Conservation (phyloP, 2,113 vertebrate species). For the Sander vitreus region DNA sequence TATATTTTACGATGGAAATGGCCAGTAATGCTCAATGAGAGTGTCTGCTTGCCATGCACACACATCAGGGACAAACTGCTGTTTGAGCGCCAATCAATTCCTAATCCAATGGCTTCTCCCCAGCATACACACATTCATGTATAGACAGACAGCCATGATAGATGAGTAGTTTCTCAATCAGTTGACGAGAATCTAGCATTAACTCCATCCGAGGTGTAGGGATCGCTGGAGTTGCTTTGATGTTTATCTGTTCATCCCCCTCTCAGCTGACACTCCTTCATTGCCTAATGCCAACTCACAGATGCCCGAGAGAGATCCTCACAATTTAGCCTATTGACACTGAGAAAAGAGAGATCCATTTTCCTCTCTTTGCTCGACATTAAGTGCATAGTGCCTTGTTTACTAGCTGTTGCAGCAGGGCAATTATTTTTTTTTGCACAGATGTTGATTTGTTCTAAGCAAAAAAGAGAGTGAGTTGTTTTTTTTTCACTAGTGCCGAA, state of each 20-base stretch:
- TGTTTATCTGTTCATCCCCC: too few species aligned
- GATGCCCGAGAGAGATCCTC: conserved; percentile 21
- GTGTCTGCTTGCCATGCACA: not conserved
- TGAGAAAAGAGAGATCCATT: conserved; percentile 18
- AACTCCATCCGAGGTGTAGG: not conserved
- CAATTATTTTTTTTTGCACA: too few species aligned
- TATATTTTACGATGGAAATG: conserved; percentile 11
- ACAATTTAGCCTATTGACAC: conserved; percentile 50
- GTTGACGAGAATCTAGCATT: conserved; percentile 8
- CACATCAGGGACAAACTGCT: conserved; percentile 34
- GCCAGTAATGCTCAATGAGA: not conserved
- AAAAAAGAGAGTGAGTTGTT: not conserved
- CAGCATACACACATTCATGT: conserved; percentile 3
- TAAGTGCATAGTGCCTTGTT: conserved; percentile 25
- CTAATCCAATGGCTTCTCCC: conserved; percentile 19
- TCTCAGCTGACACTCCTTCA: too few species aligned
- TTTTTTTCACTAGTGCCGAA: not conserved
- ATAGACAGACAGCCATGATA: conserved; percentile 17
- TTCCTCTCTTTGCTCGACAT: conserved; percentile 27
- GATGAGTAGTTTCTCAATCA: conserved; percentile 27
- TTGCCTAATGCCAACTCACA: conserved; percentile 18
- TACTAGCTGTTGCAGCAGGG: not conserved
- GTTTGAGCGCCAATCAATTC: conserved; percentile 42
- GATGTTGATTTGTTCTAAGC: not conserved
- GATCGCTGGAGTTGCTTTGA: too few species aligned